A percentile compares a stretch with the other conserved stretches of the same genome.
Conservation (phyloP, 1,140 invertebrate genomes). For the Agrypnia vestita region DNA sequence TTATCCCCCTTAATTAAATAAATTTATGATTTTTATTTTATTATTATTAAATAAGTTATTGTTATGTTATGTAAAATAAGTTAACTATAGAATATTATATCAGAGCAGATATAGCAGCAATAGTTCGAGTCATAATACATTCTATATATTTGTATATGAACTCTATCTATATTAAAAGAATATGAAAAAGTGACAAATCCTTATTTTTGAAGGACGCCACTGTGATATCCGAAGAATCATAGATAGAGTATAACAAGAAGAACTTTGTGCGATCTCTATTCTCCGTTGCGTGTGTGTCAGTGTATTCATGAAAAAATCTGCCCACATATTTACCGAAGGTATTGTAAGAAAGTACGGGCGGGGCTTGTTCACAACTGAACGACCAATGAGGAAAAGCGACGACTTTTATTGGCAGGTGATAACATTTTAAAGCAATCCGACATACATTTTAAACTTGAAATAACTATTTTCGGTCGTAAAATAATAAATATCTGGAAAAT, state of each 20-base stretch:
- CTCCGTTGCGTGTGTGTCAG: background rate
- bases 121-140: too few relatives aligned
- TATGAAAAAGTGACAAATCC: too few relatives aligned
- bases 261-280: constrained; percentile 7
- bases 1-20: too few relatives aligned
- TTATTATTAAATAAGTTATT: too few relatives aligned
- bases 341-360: background rate
- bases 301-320: background rate
- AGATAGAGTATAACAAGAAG: background rate
- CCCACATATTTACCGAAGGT: constrained; percentile 11
- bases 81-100: too few relatives aligned
- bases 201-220: background rate
- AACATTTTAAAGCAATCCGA: background rate
- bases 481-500: background rate
- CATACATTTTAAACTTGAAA: background rate
- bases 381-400: constrained; percentile 1
- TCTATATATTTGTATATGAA: too few relatives aligned
- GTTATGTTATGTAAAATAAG: too few relatives aligned
- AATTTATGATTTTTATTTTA: too few relatives aligned
- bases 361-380: background rate
- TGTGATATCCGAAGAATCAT: background rate
- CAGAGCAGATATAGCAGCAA: too few relatives aligned
- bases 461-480: background rate
- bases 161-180: too few relatives aligned
- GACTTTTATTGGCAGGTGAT: constrained; percentile 9